Evolutionary conservation across 2,797 vertebrate genomes (phyloP), one percentile per base, ranked within the genome.

Genomic region (Echiichthys vipera): DNA sequence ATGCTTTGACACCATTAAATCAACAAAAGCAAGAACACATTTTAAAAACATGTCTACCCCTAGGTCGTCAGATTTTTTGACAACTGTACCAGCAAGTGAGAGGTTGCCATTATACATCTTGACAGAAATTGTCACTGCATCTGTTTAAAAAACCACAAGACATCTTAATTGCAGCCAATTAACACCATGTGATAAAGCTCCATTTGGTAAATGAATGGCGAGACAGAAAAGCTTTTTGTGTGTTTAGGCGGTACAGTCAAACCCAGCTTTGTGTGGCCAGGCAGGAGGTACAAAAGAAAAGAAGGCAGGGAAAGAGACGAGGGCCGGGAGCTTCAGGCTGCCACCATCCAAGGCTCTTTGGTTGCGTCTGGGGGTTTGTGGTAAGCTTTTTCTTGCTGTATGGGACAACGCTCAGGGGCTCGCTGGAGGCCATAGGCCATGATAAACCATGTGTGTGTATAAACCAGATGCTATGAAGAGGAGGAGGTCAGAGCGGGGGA

Each of bases 381-480:
- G 79, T 65, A 57, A 65, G 75, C 57, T 76, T 49, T n/a, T 53
- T 77, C 63, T 83, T 45, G 64, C 55, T 71, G 78, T 42, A 68
- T n/a, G 22, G 74, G 76, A 85, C 53, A 42, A 36, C 7, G 40
- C 81, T 85, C 24, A 58, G 78, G 79, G 84, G 67, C 77, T 74
- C 29, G 39, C 81, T 70, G 74, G 74, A 83, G 88, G 72, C 88
- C 80, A 75, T 69, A 74, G 88, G 88, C 79, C 75, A 55, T 56
- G 74, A 82, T 80, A 79, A 84, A 89, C 74, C 71, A 53, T 84
- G 74, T 68, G 86, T 83, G 78, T 73, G 83, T 81, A 71, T 89
- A 88, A 88, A 91, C 85, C 91, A 94, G 89, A 94, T 93, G 91
- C 90, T 84, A 55, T 47, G 49, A 78, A 78, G 79, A 84, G 83